A percentile compares a stretch with the other conserved stretches of the same genome.
Evolutionary conservation across 2,888 invertebrate species (phyloP).

Genomic region (Noctua janthe): DNA sequence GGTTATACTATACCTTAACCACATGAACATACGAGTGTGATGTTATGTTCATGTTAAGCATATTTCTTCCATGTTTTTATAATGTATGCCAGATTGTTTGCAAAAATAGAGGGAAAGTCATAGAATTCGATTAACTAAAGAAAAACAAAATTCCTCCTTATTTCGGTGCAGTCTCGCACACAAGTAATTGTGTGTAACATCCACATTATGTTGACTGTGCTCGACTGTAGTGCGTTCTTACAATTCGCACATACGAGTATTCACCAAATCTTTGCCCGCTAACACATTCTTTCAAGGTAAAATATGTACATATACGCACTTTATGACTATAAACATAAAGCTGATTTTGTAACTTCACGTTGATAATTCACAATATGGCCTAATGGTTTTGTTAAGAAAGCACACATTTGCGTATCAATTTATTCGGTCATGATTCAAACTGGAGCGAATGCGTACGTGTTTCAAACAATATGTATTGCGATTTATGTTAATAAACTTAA

Average conservation of each 20-base stretch:
- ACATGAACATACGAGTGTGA: neutral
- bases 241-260: constrained; percentile 42
- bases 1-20: neutral
- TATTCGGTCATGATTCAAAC: constrained; percentile 18
- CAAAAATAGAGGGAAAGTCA: neutral
- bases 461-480: constrained; percentile 39
- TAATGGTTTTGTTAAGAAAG: constrained; percentile 18
- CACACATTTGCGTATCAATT: constrained; percentile 38
- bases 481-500: constrained; percentile 33
- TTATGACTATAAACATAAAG: neutral
- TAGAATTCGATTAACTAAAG: neutral
- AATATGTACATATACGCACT: neutral
- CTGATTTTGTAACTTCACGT: neutral
- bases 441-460: constrained; percentile 54
- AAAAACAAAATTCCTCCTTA: neutral
- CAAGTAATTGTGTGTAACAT: constrained; percentile 19
- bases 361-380: constrained; percentile 20
- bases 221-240: constrained; percentile 46
- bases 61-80: neutral
- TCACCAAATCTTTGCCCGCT: constrained; percentile 35
- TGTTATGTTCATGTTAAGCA: neutral
- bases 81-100: neutral
- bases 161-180: constrained; percentile 19
- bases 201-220: constrained; percentile 44
- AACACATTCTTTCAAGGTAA: neutral